Conservation (phyloP, 2,888 invertebrate genomes). For the Acanthosoma haemorrhoidale region DNA sequence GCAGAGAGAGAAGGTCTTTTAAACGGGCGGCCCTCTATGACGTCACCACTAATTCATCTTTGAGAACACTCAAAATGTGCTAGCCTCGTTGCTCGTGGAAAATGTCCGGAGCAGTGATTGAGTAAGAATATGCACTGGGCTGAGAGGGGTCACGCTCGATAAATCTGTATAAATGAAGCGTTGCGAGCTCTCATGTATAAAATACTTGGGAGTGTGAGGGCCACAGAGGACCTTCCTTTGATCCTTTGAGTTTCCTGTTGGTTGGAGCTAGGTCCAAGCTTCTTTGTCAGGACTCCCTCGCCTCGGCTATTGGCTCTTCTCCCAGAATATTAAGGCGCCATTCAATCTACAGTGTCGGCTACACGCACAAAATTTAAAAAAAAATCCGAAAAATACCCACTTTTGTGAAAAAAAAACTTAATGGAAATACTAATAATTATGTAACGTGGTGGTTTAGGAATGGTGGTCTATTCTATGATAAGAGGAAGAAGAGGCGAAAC, state of each 20-base stretch:
- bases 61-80: no score
- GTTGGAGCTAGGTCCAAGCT: neutral
- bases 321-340: neutral
- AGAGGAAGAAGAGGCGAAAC: no score
- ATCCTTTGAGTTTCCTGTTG: neutral
- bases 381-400: neutral
- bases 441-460: neutral
- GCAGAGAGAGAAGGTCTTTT: no score
- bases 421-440: neutral
- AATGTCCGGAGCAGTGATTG: no score
- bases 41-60: no score
- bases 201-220: constrained; percentile 1
- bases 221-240: neutral
- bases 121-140: no score
- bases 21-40: no score
- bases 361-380: no score
- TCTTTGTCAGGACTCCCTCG: neutral
- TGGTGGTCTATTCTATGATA: no score
- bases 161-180: neutral
- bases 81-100: no score
- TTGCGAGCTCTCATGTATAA: neutral
- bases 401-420: neutral
- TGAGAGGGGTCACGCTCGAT: neutral
- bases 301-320: neutral
- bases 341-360: no score